phyloP scores from a whole-genome alignment of 1,140 invertebrate species.

The Leptinotarsa lineolata region DNA sequence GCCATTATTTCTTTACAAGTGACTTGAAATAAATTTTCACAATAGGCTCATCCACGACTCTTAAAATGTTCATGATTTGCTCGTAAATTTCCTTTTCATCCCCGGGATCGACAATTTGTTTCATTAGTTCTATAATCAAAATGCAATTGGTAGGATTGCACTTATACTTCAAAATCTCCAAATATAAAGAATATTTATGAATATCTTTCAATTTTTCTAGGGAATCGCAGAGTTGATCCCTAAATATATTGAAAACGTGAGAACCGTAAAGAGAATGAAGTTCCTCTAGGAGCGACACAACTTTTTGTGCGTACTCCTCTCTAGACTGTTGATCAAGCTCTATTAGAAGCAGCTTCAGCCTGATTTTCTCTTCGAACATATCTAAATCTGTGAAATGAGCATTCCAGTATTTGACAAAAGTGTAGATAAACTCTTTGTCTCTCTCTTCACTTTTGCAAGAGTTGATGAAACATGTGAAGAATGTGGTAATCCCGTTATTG shows the following conservation, averaged over 20 bases:
- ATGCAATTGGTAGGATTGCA: background rate
- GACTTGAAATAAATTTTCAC: constrained; percentile 4
- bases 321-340: background rate
- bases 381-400: background rate
- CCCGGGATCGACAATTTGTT: background rate
- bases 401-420: constrained; percentile 7
- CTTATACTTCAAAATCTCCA: constrained; percentile 13
- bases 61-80: constrained; percentile 7
- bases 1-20: no score
- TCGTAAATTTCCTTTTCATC: constrained; percentile 16
- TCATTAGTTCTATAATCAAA: background rate
- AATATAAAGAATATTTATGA: constrained; percentile 2
- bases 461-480: background rate
- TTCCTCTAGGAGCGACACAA: constrained; percentile 18
- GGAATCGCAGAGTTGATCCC: background rate
- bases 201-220: background rate
- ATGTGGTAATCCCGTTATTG: background rate
- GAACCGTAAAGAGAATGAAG: background rate
- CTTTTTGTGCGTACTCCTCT: background rate
- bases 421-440: background rate
- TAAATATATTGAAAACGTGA: constrained; percentile 4
- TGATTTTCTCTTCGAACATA: constrained; percentile 4
- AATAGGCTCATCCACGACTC: background rate
- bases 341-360: background rate
- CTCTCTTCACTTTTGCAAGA: background rate